Conservation (phyloP, 53 echinoderm and acorn worm genomes). For the Holothuria scabra region DNA sequence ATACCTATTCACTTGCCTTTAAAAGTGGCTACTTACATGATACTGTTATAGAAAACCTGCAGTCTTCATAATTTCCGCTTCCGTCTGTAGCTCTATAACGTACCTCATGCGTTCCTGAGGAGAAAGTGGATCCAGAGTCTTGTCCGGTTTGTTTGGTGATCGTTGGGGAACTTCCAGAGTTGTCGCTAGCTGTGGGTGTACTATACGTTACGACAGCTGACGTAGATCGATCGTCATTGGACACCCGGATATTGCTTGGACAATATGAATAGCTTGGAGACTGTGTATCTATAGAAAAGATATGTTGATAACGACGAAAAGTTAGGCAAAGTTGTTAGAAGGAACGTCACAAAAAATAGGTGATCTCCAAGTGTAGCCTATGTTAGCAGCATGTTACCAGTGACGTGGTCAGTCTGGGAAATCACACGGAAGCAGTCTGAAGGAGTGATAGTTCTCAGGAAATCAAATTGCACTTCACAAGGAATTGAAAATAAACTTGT, state of each 20-base stretch:
- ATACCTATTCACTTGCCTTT: too few species aligned
- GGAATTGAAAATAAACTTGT: too few species aligned
- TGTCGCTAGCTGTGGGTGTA: constrained; percentile 51
- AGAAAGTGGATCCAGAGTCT: constrained; percentile 37
- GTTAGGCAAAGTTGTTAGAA: too few species aligned
- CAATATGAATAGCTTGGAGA: constrained; percentile 60
- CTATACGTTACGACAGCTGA: constrained; percentile 47
- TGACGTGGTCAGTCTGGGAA: too few species aligned
- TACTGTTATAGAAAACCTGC: constrained; percentile 63
- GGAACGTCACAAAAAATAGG: too few species aligned
- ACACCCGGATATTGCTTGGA: constrained; percentile 46
- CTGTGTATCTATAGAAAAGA: constrained; percentile 52
- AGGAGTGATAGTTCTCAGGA: too few species aligned
- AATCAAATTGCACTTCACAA: too few species aligned
- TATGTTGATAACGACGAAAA: too few species aligned
- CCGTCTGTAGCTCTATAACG: constrained; percentile 58
- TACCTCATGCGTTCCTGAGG: constrained; percentile 53
- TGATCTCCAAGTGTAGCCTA: too few species aligned
- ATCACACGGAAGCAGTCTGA: too few species aligned
- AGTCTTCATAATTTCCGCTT: constrained; percentile 58
- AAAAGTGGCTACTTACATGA: constrained; percentile 15
- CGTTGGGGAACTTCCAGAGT: constrained; percentile 13
- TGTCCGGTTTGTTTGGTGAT: background rate
- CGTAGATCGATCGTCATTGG: constrained; percentile 54
- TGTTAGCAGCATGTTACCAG: too few species aligned